Conservation (phyloP, 2,888 invertebrate genomes). For the Beris morrisii region DNA sequence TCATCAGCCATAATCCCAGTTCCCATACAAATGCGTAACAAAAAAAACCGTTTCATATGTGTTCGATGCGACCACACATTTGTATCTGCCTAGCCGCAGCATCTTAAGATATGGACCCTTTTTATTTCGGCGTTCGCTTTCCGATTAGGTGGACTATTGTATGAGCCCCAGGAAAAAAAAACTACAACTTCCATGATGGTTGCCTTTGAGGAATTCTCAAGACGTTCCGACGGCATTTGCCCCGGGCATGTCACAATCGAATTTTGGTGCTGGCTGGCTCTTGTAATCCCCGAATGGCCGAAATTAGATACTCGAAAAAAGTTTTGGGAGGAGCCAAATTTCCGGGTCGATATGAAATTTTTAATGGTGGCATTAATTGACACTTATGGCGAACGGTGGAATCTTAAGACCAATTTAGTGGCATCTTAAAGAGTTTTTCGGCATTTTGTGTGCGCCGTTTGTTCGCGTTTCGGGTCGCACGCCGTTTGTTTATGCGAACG, state of each 20-base stretch:
- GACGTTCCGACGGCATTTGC: neutral
- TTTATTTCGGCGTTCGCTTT: constrained; percentile 1
- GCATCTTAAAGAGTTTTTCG: neutral
- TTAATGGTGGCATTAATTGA: constrained; percentile 30
- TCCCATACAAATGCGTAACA: neutral
- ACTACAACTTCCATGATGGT: constrained; percentile 28
- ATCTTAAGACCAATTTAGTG: constrained; percentile 1
- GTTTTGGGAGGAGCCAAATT: constrained; percentile 31
- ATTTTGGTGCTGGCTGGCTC: neutral
- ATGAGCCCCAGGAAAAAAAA: too few relatives aligned
- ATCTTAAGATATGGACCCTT: neutral
- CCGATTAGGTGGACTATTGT: constrained; percentile 2
- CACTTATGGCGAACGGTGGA: constrained; percentile 23
- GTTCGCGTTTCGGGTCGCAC: neutral
- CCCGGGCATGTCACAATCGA: neutral
- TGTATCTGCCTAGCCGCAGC: constrained; percentile 5
- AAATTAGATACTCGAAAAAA: neutral
- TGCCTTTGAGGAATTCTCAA: constrained; percentile 27
- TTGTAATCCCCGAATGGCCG: constrained; percentile 26
- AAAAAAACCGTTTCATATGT: neutral
- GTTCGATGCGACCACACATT: constrained; percentile 30
- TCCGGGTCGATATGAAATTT: constrained; percentile 12
- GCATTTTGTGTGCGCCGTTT: too few relatives aligned
- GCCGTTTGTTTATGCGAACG: constrained; percentile 23
- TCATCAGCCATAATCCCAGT: neutral